Evolutionary conservation across 2,888 invertebrate species (phyloP).

Genomic region (Drosophila colorata): DNA sequence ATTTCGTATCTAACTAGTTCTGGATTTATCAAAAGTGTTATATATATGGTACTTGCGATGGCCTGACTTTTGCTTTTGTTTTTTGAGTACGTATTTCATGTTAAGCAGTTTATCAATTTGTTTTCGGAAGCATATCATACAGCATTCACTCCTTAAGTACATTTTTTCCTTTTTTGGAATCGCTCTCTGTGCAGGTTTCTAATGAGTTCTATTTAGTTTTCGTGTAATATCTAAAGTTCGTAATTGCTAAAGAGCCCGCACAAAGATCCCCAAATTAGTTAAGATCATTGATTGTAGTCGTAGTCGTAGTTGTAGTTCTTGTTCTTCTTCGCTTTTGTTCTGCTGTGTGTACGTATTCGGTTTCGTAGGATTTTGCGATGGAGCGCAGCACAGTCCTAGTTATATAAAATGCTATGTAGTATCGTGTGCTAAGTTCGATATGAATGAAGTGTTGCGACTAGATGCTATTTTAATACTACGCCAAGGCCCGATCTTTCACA

Average conservation of each 20-base stretch:
- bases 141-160: conserved; percentile 64
- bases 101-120: conserved; percentile 19
- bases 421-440: conserved; percentile 66
- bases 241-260: conserved; percentile 45
- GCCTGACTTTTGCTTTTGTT: conserved; percentile 41
- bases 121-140: conserved; percentile 60
- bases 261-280: conserved; percentile 33
- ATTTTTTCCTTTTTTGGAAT: conserved; percentile 12
- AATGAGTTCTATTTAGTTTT: conserved; percentile 26
- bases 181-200: conserved; percentile 19
- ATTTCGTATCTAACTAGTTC: conserved; percentile 59
- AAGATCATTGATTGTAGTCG: conserved; percentile 50
- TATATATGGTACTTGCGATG: conserved; percentile 43
- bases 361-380: conserved; percentile 31
- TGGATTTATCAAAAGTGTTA: conserved; percentile 30
- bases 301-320: conserved; percentile 4
- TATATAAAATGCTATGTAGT: conserved; percentile 46
- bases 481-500: conserved; percentile 35
- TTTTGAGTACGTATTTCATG: conserved; percentile 68
- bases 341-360: conserved; percentile 50
- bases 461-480: conserved; percentile 69
- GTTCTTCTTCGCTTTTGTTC: conserved; percentile 10
- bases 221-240: conserved; percentile 43
- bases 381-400: conserved; percentile 24
- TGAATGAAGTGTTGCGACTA: conserved; percentile 77